Percentiles rank a stretch among this genome's conserved stretches.
phyloP scores from a whole-genome alignment of 1,140 invertebrate genomes.

The Orchesella cincta region DNA sequence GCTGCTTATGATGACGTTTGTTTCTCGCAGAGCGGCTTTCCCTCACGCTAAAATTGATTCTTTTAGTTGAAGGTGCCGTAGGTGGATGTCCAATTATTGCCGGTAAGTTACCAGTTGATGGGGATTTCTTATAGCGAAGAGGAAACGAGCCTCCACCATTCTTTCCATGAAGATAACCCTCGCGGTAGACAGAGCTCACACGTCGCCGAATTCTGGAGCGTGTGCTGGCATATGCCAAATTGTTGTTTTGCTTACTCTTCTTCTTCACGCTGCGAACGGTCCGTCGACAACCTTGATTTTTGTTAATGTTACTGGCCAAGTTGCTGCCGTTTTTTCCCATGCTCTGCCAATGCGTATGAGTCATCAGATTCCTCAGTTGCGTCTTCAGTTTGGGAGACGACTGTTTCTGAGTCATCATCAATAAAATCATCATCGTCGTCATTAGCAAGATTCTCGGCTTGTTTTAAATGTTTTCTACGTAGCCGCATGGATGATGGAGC shows the following conservation, averaged over 20 bases:
- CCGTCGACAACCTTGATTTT: background rate
- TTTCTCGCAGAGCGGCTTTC: background rate
- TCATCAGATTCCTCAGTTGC: conserved; percentile 44
- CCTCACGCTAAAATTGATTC: conserved; percentile 10
- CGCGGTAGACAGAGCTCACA: conserved; percentile 29
- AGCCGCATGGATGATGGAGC: conserved; percentile 38
- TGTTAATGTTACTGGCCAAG: background rate
- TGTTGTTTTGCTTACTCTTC: conserved; percentile 9
- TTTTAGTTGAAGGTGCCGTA: background rate
- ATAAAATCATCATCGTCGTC: background rate
- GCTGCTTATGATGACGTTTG: background rate
- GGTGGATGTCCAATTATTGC: background rate
- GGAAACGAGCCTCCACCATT: conserved; percentile 23
- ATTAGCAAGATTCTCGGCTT: conserved; percentile 7
- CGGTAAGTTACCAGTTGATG: background rate
- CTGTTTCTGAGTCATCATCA: background rate
- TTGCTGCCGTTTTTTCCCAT: background rate
- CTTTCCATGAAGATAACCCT: conserved; percentile 7
- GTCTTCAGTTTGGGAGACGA: conserved; percentile 4
- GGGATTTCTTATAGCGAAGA: background rate
- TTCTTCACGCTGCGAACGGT: conserved; percentile 48
- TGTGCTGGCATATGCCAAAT: background rate
- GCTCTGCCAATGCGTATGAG: conserved; percentile 5
- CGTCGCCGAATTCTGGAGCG: background rate
- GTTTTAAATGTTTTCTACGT: background rate